These are phyloP conservation scores for Heloderma charlesbogerti DNA, from an alignment of 2,113 vertebrate species.

Conservation along the genomic window DNA sequence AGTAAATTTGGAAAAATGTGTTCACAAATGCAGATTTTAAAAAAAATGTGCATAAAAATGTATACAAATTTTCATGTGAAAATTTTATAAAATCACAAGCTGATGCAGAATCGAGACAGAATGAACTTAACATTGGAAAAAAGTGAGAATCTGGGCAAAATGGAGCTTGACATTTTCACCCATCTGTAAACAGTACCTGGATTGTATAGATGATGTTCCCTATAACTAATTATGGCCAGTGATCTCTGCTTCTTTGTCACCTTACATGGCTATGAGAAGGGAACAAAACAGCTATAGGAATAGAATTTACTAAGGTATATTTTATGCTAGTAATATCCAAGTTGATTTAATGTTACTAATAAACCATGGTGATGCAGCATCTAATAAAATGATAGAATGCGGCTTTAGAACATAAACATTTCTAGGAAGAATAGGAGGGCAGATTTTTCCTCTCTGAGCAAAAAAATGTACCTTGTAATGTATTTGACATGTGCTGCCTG, in stretches of 20 bases:
- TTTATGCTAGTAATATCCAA: background rate
- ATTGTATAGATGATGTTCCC: background rate
- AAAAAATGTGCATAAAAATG: no score
- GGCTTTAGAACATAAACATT: background rate
- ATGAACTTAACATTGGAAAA: no score
- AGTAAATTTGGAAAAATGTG: no score
- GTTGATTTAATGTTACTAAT: background rate
- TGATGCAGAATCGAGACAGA: no score
- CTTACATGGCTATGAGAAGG: background rate
- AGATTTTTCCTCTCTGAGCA: background rate
- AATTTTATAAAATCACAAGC: no score
- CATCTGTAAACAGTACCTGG: rapidly evolving
- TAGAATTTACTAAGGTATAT: background rate
- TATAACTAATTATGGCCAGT: background rate
- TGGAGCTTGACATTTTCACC: no score
- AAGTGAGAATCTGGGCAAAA: no score
- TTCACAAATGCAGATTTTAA: no score
- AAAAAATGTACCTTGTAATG: background rate
- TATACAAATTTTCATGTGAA: no score
- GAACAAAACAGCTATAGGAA: background rate
- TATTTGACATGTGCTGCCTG: background rate
- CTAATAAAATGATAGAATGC: background rate
- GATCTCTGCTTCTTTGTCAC: background rate
- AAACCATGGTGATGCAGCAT: background rate
- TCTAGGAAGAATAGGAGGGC: background rate